Evolutionary conservation across 2,797 vertebrate genomes (phyloP), one percentile per base, ranked within the genome.

Genomic region (Pantherophis alleghaniensis): DNA sequence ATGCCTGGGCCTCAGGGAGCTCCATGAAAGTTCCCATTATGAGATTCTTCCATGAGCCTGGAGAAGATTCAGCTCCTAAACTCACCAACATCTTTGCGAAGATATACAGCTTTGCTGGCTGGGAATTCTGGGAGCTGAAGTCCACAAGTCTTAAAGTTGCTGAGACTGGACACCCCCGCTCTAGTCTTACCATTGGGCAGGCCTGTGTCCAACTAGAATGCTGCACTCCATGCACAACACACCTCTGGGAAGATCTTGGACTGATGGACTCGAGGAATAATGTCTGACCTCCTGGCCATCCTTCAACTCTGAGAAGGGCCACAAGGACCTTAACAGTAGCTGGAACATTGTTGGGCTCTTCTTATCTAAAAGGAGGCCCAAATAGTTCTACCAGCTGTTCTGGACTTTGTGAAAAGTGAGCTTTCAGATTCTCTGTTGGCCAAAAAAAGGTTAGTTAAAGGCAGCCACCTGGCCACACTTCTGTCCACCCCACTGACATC

Each of bases 71-170:
- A 51, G 69, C 26, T 55, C 20, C 20, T 51, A 24, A 88, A 98
- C 99, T 99, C 97, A 99, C 99, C 16, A 99, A 99, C 97, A 99
- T 99, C 96, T 98, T 99, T 94, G 99, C 98, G 97, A 98, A 98
- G 93, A 99, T 95, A n/a, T 98, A 99, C 1, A 99, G 96, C 11
- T 28, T 63, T 28, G 61, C 24, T 12, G 26, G 26, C 26, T 28
- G 26, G 61, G 26, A 66, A 66, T 66, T 66, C 61, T 66, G 61
- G 4, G 12, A 66, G 61, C 4, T n/a, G 26, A 66, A 66, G 12
- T 13, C 4, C 12, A 66, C 26, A 14, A 66, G 61, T 63, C 26
- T 63, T 28, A 63, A 28, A 63, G 26, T 66, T 28, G 4, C 26
- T 26, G 28, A 28, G 61, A 63, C 4, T 28, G 26, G 26, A 12